phyloP scores from a whole-genome alignment of 2,888 invertebrate genomes.

The Gryllus longicercus region DNA sequence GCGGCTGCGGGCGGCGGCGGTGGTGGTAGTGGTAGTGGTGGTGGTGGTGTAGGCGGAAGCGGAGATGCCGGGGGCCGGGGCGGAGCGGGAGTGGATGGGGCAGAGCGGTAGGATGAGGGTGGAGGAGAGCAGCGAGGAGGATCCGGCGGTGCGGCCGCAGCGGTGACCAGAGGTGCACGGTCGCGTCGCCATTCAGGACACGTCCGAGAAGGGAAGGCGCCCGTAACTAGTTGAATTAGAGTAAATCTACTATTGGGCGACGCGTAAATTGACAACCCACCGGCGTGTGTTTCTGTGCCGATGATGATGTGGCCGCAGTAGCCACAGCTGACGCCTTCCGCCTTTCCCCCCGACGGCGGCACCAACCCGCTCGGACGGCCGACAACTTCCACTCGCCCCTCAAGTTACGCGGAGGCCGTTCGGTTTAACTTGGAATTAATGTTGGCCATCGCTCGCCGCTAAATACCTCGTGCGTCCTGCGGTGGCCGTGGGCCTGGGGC shows the following conservation, averaged over 20 bases:
- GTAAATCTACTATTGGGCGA: neutral
- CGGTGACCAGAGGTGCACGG: neutral
- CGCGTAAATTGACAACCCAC: neutral
- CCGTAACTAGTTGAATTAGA: conserved; percentile 1
- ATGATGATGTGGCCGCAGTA: neutral
- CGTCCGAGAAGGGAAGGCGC: neutral
- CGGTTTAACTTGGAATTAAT: conserved; percentile 17
- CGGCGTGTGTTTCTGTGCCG: neutral
- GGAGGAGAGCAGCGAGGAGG: too few species aligned
- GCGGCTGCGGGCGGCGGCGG: neutral
- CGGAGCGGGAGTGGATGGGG: neutral
- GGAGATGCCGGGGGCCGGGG: neutral
- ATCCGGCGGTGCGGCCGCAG: too few species aligned
- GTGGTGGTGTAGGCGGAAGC: neutral
- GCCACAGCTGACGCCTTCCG: neutral
- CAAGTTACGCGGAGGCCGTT: neutral
- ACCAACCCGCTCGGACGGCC: neutral
- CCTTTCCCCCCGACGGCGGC: neutral
- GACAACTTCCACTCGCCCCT: neutral
- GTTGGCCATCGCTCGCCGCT: conserved; percentile 17
- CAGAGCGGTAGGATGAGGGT: neutral
- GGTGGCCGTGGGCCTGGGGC: neutral
- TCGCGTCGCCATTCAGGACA: neutral
- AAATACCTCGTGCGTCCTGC: neutral
- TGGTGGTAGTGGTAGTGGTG: neutral